phyloP scores from a whole-genome alignment of 2,797 vertebrate genomes.

The Tiaroga cobitis region DNA sequence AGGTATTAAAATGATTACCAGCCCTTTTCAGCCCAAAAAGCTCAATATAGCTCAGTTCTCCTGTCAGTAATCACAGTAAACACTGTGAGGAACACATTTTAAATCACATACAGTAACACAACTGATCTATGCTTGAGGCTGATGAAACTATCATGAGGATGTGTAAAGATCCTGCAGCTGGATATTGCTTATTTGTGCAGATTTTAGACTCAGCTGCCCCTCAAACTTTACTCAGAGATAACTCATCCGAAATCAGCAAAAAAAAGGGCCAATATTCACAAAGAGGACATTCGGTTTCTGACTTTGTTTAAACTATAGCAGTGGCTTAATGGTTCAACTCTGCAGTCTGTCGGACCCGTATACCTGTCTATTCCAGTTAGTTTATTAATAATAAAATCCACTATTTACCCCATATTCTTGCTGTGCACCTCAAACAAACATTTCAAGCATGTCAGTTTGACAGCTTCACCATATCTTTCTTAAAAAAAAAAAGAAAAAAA shows the following conservation, averaged over 20 bases:
- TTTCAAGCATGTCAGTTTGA: not conserved
- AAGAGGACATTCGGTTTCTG: not conserved
- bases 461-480: not conserved
- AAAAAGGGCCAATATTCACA: not conserved
- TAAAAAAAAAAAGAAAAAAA: accelerated
- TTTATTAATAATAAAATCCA: not conserved
- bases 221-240: not conserved
- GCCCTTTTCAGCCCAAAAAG: not conserved
- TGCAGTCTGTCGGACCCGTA: not conserved
- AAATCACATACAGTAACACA: not conserved
- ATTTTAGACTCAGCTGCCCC: not conserved
- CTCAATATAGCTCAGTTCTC: too few relatives aligned
- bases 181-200: not conserved
- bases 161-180: not conserved
- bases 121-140: not conserved
- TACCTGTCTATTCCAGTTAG: not conserved
- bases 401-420: too few relatives aligned
- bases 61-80: not conserved
- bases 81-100: not conserved
- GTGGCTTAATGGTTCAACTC: too few relatives aligned
- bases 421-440: not conserved
- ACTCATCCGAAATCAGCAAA: conserved; percentile 1
- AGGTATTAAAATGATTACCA: not conserved
- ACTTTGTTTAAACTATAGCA: too few relatives aligned
- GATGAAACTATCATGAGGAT: not conserved